A percentile compares a stretch with the other conserved stretches of the same genome.
Conservation (phyloP, 2,888 invertebrate species). For the Trachelus iudaicus region DNA sequence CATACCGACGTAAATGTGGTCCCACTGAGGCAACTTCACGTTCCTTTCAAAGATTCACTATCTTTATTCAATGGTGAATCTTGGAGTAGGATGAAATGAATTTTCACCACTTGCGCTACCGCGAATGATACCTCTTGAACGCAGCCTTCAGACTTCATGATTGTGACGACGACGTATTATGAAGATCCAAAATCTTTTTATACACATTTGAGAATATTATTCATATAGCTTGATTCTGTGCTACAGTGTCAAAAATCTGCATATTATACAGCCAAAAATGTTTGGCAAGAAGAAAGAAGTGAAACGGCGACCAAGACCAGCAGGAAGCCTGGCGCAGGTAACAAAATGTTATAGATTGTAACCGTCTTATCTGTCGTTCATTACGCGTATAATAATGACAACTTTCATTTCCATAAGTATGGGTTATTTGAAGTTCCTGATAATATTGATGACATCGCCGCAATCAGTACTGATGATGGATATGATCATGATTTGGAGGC, state of each 20-base stretch:
- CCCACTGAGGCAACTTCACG: neutral
- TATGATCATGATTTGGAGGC: conserved; percentile 88
- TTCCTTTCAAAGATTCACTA: neutral
- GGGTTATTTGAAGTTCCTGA: conserved; percentile 81
- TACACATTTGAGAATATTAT: neutral
- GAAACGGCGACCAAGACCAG: conserved; percentile 44
- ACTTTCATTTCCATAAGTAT: conserved; percentile 68
- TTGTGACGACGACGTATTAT: neutral
- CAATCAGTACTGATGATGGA: conserved; percentile 69
- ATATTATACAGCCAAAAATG: conserved; percentile 34
- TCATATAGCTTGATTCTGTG: neutral
- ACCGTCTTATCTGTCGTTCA: conserved; percentile 4
- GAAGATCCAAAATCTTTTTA: neutral
- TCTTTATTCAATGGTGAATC: neutral
- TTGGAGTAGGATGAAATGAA: neutral
- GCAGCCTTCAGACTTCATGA: neutral
- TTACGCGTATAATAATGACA: conserved; percentile 3
- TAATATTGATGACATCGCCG: conserved; percentile 71
- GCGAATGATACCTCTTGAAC: neutral
- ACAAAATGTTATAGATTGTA: conserved; percentile 5
- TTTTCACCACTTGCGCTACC: neutral
- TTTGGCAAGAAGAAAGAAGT: conserved; percentile 56
- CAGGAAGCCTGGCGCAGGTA: conserved; percentile 57
- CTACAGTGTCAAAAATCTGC: neutral
- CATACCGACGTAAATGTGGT: neutral